Percentiles rank a stretch among this genome's conserved stretches.
Conservation (phyloP, 2,113 vertebrate genomes). For the Chaetura pelagica region DNA sequence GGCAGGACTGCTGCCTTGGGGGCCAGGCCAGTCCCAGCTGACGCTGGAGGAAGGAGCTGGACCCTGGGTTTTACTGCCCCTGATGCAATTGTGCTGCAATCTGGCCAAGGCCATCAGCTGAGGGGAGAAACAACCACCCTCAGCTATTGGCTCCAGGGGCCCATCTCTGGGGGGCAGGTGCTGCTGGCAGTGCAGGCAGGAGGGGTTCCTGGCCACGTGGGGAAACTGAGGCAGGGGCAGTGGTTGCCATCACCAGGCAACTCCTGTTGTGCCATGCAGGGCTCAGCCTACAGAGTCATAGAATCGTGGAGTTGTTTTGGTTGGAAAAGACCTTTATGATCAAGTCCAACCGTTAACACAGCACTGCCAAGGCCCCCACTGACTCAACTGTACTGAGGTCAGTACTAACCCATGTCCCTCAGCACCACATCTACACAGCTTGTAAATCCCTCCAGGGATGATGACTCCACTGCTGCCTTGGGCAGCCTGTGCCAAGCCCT, state of each 20-base stretch:
- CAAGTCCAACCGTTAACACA: no score
- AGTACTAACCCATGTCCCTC: no score
- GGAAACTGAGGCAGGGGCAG: background rate
- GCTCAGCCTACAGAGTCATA: rapidly evolving
- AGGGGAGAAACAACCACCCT: rapidly evolving
- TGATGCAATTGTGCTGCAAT: background rate
- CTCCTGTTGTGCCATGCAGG: rapidly evolving
- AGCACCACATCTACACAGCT: no score
- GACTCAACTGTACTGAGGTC: no score
- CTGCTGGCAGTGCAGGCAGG: no score
- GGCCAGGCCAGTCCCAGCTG: rapidly evolving
- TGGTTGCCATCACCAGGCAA: background rate
- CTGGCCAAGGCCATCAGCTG: background rate
- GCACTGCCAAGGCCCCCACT: no score
- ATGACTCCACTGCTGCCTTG: no score
- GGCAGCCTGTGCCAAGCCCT: no score
- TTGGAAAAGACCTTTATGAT: no score
- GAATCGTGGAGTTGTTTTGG: no score
- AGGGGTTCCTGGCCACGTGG: background rate
- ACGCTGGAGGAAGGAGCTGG: rapidly evolving
- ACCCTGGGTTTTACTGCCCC: background rate
- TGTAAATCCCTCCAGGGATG: no score
- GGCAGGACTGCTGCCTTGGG: background rate
- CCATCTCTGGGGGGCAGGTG: rapidly evolving
- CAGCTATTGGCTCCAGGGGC: rapidly evolving